Conservation (phyloP, 2,888 invertebrate genomes). For the Tiliacea citrago region DNA sequence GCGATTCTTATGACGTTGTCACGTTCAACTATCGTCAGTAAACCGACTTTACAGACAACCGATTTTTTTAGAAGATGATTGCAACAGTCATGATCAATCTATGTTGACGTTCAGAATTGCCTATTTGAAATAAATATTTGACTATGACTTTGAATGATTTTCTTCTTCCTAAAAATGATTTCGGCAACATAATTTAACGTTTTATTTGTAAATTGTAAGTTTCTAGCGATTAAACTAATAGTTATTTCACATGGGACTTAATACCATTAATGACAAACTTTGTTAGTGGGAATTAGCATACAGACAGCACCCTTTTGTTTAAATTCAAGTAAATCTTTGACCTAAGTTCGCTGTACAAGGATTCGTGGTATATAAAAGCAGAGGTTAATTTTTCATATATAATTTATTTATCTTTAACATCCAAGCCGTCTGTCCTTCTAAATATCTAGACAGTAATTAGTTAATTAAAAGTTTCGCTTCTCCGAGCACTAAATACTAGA, state of each 20-base stretch:
- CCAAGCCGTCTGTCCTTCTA: too few relatives aligned
- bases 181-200: background rate
- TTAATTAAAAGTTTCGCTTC: constrained; percentile 22
- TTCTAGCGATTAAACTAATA: background rate
- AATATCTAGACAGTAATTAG: constrained; percentile 16
- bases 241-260: background rate
- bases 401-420: background rate
- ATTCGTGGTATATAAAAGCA: background rate
- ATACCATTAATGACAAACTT: background rate
- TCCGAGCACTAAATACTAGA: constrained; percentile 38
- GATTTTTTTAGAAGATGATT: too few relatives aligned
- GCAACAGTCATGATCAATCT: constrained; percentile 1
- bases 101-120: too few relatives aligned
- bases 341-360: too few relatives aligned
- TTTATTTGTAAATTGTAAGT: background rate
- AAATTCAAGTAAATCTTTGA: too few relatives aligned
- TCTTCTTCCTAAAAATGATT: background rate
- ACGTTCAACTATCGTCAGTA: too few relatives aligned
- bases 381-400: background rate
- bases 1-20: too few relatives aligned
- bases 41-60: too few relatives aligned
- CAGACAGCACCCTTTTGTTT: too few relatives aligned
- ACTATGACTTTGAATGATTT: background rate
- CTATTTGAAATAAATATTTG: too few relatives aligned
- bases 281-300: too few relatives aligned